These are phyloP conservation scores for Pseudorectes ferrugineus DNA, from an alignment of 2,113 vertebrate genomes.

Conservation along the genomic window DNA sequence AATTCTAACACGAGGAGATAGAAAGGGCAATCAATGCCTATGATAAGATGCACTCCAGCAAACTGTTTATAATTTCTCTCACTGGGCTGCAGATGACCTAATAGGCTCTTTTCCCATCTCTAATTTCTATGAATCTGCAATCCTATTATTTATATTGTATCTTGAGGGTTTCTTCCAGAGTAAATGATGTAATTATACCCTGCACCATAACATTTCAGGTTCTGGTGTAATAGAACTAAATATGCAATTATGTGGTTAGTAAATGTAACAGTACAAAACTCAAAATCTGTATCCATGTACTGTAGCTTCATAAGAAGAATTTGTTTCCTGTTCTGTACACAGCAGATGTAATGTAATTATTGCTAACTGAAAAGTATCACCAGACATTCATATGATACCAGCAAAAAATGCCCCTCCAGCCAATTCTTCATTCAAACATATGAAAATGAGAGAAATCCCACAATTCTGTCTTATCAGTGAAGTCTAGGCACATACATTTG, in stretches of 20 bases:
- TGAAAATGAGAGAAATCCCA: slow-evolving; percentile 8
- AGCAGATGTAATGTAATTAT: slow-evolving; percentile 64
- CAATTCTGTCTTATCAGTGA: not conserved
- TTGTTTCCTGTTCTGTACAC: slow-evolving; percentile 4
- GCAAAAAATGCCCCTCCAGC: slow-evolving; percentile 20
- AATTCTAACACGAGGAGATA: not conserved
- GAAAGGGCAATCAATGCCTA: not conserved
- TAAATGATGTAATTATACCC: slow-evolving; percentile 52
- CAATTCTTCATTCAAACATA: not conserved
- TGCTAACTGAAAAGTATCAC: slow-evolving; percentile 19
- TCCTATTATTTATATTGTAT: slow-evolving; percentile 59
- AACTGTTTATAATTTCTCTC: slow-evolving; percentile 33
- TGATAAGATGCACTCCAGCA: slow-evolving; percentile 23
- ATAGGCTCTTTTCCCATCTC: slow-evolving; percentile 52
- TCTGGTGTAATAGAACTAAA: not conserved
- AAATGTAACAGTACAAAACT: slow-evolving; percentile 13
- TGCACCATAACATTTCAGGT: slow-evolving; percentile 10
- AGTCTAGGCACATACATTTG: not conserved
- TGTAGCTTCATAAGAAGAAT: not conserved
- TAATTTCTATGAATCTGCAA: slow-evolving; percentile 60
- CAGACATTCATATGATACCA: not conserved
- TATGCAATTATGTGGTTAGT: slow-evolving; percentile 25
- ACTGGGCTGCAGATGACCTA: slow-evolving; percentile 31
- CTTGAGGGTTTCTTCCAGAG: slow-evolving; percentile 48
- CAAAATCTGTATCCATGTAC: not conserved